These are phyloP conservation scores for Sebastes itinus DNA, from an alignment of 2,797 vertebrate species.

Conservation along the genomic window DNA sequence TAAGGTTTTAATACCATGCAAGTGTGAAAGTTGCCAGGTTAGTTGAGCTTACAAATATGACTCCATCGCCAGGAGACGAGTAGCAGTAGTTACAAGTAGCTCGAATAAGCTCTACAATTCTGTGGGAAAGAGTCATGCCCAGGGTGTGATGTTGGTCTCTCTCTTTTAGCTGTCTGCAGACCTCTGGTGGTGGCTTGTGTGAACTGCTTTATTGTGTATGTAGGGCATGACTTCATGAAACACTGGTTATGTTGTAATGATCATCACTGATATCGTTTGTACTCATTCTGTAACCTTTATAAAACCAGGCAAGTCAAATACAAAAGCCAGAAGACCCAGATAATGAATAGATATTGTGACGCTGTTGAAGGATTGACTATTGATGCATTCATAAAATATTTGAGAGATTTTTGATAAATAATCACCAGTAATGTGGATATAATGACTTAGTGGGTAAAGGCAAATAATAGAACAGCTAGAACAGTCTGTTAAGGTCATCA, in stretches of 20 bases:
- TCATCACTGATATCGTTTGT: background rate
- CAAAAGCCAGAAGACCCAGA: background rate
- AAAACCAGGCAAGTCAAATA: background rate
- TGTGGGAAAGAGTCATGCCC: background rate
- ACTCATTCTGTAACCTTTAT: background rate
- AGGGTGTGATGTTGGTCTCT: background rate
- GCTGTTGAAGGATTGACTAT: too few species aligned
- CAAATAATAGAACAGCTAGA: too few species aligned
- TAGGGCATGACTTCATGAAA: background rate
- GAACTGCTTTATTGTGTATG: conserved; percentile 19
- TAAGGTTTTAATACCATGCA: conserved; percentile 32
- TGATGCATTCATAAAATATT: too few species aligned
- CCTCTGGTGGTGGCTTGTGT: conserved; percentile 51
- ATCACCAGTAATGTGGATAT: too few species aligned
- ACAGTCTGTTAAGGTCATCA: too few species aligned
- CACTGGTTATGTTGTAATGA: background rate
- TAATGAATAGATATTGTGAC: background rate
- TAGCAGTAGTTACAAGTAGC: background rate
- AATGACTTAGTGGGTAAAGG: too few species aligned
- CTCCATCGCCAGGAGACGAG: background rate
- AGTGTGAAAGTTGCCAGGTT: background rate
- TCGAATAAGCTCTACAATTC: background rate
- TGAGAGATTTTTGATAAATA: too few species aligned
- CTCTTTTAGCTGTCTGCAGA: conserved; percentile 15
- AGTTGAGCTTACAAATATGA: background rate